phyloP scores from a whole-genome alignment of 1,140 invertebrate species.

The Drosophila pachea region DNA sequence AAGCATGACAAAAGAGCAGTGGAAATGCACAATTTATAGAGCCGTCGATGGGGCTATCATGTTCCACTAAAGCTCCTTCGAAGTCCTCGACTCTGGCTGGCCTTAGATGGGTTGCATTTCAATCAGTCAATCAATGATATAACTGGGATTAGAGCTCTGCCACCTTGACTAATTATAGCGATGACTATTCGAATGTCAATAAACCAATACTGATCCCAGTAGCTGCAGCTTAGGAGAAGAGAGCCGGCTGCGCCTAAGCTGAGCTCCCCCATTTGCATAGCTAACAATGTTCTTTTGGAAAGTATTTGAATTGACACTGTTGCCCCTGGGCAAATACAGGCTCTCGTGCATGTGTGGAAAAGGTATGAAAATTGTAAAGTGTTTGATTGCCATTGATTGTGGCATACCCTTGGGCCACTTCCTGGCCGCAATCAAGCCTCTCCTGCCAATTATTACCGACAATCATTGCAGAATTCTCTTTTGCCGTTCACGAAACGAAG shows the following conservation, averaged over 20 bases:
- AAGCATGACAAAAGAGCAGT: neutral
- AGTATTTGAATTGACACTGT: constrained; percentile 34
- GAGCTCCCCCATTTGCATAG: constrained; percentile 21
- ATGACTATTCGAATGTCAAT: no score
- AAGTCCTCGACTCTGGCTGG: no score
- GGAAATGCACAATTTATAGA: no score
- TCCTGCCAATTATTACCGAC: constrained; percentile 41
- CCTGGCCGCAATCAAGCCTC: constrained; percentile 46
- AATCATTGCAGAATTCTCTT: constrained; percentile 23
- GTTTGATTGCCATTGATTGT: constrained; percentile 49
- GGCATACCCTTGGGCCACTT: constrained; percentile 34
- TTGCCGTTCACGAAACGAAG: neutral
- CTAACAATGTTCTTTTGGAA: constrained; percentile 14
- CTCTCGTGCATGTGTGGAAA: constrained; percentile 3
- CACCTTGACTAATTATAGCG: no score
- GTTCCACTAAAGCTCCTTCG: no score
- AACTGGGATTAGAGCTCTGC: no score
- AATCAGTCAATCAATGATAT: no score
- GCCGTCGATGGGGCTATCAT: no score
- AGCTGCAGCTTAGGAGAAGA: no score
- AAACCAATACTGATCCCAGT: no score
- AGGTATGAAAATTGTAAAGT: constrained; percentile 37
- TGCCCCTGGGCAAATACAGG: constrained; percentile 15
- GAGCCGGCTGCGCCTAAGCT: constrained; percentile 1
- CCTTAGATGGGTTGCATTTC: no score